Base-by-base conservation (phyloP, 1,140 invertebrate genomes). In the Sesamia nonagrioides region DNA sequence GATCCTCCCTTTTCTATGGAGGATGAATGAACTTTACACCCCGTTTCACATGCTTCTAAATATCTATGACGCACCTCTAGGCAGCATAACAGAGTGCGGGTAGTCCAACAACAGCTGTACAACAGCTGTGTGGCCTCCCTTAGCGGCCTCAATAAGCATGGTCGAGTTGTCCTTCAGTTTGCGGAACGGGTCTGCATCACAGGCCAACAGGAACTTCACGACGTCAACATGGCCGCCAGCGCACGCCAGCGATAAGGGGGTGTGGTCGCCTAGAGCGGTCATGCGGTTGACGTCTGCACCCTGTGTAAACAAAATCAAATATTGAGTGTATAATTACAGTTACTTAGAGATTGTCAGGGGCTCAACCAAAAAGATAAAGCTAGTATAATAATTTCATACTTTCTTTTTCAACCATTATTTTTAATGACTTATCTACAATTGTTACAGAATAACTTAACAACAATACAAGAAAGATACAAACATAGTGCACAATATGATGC, bases 121-220 rank as follows among this genome's bases (percentile, higher is more conserved):
- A 77, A 99, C 98, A 83, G 97, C 97, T 0, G 98, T 99, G 93
- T 99, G 99, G 0, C 99, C 99, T 68, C 99, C 98, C 95, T 99
- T 99, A 13, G 99, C 98, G 45, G 99, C 99, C 95, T 99, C 99
- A 84, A 99, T 99, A 76, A 99, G 95, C 97, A 99, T 99, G 42
- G 99, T 99, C 54, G 98, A 99, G 92, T 99, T 99, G 95, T 99
- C 99, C 97, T 99, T 99, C 11, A 99, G 96, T 95, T 98, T 99
- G 95, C 99, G 98, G 93, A 98, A 98, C 56, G 98, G 98, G 96
- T 99, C 98, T 42, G 99, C 99, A 83, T 98, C 97, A 94, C 98
- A 97, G 21, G 97, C 96, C 71, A 99, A 95, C 56, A 99, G 95
- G 78, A 99, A 95, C 94, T 99, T 98, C 4, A 99, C 99, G 40